These are phyloP conservation scores for Tachina lurida DNA, from an alignment of 2,888 invertebrate species.

Conservation along the genomic window DNA sequence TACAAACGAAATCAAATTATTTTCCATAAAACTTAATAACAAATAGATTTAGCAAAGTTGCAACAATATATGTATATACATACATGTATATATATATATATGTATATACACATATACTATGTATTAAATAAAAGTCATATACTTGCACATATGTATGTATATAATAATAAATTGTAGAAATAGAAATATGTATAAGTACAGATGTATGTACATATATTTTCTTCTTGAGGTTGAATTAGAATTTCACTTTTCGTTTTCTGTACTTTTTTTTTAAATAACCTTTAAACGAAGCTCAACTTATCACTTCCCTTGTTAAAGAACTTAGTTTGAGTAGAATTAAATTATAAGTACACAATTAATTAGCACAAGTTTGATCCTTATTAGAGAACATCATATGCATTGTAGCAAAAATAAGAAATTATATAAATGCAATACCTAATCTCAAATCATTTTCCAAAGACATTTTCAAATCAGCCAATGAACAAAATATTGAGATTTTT, in stretches of 20 bases:
- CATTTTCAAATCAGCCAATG: slow-evolving; percentile 62
- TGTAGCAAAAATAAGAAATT: slow-evolving; percentile 15
- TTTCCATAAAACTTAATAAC: slow-evolving; percentile 27
- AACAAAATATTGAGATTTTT: slow-evolving; percentile 67
- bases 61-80: neutral
- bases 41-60: slow-evolving; percentile 29
- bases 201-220: neutral
- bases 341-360: slow-evolving; percentile 4
- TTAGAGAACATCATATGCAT: slow-evolving; percentile 60
- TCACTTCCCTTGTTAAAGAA: slow-evolving; percentile 65
- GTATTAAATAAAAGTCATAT: neutral
- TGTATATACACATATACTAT: neutral
- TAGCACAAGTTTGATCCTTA: slow-evolving; percentile 21
- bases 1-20: slow-evolving; percentile 63
- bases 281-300: slow-evolving; percentile 66
- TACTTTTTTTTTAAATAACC: slow-evolving; percentile 11
- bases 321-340: slow-evolving; percentile 53
- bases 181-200: neutral
- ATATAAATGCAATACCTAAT: neutral
- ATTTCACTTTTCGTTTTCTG: neutral
- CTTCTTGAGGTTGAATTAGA: slow-evolving; percentile 40
- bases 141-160: slow-evolving; percentile 7
- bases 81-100: neutral
- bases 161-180: neutral
- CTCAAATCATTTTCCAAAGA: slow-evolving; percentile 49